Percentiles rank a stretch among this genome's conserved stretches.
Evolutionary conservation across 2,797 vertebrate genomes (phyloP).

Genomic region (Myotis pilosus): DNA sequence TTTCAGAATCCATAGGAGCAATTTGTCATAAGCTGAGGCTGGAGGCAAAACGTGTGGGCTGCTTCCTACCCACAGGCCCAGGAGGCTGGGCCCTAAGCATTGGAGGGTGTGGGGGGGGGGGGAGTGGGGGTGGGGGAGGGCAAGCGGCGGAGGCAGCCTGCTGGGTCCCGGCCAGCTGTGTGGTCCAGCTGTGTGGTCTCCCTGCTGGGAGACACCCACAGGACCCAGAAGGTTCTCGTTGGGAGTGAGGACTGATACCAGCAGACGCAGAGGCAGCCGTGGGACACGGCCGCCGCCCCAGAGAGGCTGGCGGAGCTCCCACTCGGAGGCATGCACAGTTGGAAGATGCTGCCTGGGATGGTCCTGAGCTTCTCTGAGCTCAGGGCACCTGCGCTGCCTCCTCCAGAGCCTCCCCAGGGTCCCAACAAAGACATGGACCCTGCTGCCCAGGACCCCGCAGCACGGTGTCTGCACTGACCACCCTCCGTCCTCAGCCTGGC

Average conservation of each 20-base stretch:
- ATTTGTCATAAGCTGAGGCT: not conserved
- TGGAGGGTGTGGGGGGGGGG: not conserved
- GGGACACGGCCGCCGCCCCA: rapidly evolving
- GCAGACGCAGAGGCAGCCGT: not conserved
- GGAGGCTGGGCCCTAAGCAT: not conserved
- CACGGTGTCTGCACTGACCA: not conserved
- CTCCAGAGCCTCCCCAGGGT: not conserved
- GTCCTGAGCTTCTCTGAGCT: not conserved
- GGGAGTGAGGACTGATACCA: not conserved
- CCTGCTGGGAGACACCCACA: not conserved
- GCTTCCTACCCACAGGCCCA: not conserved
- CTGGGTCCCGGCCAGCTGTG: not conserved
- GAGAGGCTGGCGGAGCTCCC: not conserved
- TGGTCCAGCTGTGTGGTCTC: not conserved
- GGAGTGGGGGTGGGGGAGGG: rapidly evolving
- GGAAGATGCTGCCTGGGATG: not conserved
- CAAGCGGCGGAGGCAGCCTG: not conserved
- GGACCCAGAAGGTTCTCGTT: not conserved
- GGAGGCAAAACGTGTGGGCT: not conserved
- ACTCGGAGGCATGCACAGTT: not conserved
- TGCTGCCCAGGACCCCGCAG: rapidly evolving
- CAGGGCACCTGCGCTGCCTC: rapidly evolving
- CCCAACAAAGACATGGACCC: not conserved
- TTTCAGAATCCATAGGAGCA: not conserved
- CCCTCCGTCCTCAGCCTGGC: not conserved